phyloP scores from a whole-genome alignment of 2,888 invertebrate genomes.

The Stenoptilia bipunctidactyla region DNA sequence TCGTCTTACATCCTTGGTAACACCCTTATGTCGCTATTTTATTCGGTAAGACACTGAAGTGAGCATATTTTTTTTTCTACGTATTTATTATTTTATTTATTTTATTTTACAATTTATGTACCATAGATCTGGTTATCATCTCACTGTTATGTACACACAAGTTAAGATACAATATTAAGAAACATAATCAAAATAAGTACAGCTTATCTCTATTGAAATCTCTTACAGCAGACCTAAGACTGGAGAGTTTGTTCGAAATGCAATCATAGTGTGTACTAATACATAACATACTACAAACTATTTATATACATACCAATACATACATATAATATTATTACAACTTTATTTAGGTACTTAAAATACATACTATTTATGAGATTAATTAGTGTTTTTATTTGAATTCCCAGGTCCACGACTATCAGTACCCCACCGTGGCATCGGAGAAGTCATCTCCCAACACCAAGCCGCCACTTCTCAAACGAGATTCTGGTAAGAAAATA shows the following conservation, averaged over 20 bases:
- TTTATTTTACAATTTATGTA: not conserved
- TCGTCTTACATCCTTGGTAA: no score
- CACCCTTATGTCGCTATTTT: no score
- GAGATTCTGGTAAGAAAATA: slow-evolving; percentile 55
- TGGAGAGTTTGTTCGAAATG: no score
- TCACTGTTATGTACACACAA: not conserved
- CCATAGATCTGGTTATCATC: no score
- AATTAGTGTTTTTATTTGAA: slow-evolving; percentile 1
- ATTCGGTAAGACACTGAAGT: no score
- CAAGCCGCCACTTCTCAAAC: slow-evolving; percentile 41
- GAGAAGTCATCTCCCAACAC: slow-evolving; percentile 52
- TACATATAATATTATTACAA: no score
- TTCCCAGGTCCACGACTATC: slow-evolving; percentile 82
- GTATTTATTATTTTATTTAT: not conserved
- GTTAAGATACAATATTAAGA: no score
- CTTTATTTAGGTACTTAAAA: no score
- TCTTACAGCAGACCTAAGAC: no score
- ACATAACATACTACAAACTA: no score
- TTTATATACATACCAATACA: no score
- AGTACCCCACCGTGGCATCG: slow-evolving; percentile 79
- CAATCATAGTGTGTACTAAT: no score
- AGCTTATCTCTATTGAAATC: not conserved
- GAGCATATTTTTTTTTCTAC: not conserved
- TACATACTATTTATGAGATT: not conserved
- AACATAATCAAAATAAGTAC: not conserved